Evolutionary conservation across 2,888 invertebrate species (phyloP), one percentile per base, ranked within the genome.

Genomic region (Lepidonotus clava): DNA sequence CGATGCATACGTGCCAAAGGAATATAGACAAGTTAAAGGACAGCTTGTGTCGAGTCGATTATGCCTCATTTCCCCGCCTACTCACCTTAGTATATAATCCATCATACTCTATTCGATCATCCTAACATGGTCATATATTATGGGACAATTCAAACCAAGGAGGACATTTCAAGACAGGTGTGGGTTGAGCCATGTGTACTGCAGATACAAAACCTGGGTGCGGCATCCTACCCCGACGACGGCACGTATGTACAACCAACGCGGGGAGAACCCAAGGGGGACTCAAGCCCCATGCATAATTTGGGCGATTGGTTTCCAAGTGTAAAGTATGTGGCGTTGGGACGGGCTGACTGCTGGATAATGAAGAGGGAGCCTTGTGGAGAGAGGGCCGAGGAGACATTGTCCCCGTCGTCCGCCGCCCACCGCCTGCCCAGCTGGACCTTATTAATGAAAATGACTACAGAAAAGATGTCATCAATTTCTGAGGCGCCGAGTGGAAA

Each of bases 321-420:
- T 38, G 71, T 71, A 71, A 71, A 71, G 71, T 71, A 71, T 71
- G 71, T 71, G 71, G 71, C 71, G 38, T 34, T 34, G 34, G 71
- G 36, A 6, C 36, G 38, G 21, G 38, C 18, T 38, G 71, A 34
- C 71, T 34, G 71, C 21, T 18, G 36, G 71, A 71, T 71, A 71
- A 71, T 71, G 71, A 38, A 71, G 71, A 71, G 14, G 18, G 36
- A 71, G 71, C 71, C 18, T 34, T 2, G 18, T 28, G 21, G 18
- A 38, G 21, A 18, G 18, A 34, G 24, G 71, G 38, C 36, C 14
- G 56, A 11, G 5, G 56, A 11, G 56, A 5, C 56, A n/a, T 24
- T 34, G 18, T 18, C 36, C 34, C 36, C 38, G 71, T 36, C 71
- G 38, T 2, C 4, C 1, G 71, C 38, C 8, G 71, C 36, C 21